Evolutionary conservation across 1,140 invertebrate genomes (phyloP).

Genomic region (Ectropis grisescens): DNA sequence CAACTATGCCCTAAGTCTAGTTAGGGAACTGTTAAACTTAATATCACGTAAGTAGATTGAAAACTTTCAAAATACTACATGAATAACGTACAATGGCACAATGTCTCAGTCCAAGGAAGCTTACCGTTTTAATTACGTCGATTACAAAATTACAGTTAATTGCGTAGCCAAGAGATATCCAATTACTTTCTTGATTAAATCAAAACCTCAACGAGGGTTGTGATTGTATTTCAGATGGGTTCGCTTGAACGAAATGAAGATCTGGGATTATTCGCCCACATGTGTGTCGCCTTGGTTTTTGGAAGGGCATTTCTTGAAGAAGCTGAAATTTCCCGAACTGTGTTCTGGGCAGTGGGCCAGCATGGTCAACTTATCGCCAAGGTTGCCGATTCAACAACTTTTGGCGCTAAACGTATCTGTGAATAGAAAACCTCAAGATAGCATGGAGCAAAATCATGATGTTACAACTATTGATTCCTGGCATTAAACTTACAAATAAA

Average conservation of each 20-base stretch:
- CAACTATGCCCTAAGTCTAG: too few species aligned
- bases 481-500: too few species aligned
- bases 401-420: constrained; percentile 61
- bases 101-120: too few species aligned
- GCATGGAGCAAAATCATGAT: constrained; percentile 50
- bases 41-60: too few species aligned
- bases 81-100: too few species aligned
- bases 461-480: constrained; percentile 38
- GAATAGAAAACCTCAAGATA: constrained; percentile 60
- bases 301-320: constrained; percentile 76
- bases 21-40: too few species aligned
- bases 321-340: constrained; percentile 83
- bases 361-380: constrained; percentile 80
- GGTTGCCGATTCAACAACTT: constrained; percentile 72
- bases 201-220: too few species aligned
- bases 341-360: constrained; percentile 89
- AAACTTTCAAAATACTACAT: too few species aligned
- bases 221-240: constrained; percentile 74
- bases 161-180: too few species aligned
- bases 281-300: constrained; percentile 83
- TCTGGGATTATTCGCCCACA: constrained; percentile 81
- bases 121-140: too few species aligned
- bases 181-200: too few species aligned
- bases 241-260: constrained; percentile 74
- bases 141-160: too few species aligned